phyloP scores from a whole-genome alignment of 2,888 invertebrate species.

The Cephalotes varians region DNA sequence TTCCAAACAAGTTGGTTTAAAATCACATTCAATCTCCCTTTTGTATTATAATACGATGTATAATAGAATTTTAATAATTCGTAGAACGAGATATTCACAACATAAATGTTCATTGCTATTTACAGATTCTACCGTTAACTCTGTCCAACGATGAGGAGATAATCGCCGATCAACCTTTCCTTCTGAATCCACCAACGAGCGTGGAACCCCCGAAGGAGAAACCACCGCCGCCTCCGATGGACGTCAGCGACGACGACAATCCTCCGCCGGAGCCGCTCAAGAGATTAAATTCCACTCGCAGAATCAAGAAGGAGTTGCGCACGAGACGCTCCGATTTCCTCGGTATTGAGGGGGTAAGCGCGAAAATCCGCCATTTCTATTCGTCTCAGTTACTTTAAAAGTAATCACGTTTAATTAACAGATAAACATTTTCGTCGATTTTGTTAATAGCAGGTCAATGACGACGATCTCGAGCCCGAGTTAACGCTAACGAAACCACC shows the following conservation, averaged over 20 bases:
- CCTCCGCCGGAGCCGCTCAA: constrained; percentile 88
- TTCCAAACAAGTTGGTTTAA: constrained; percentile 71
- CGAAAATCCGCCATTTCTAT: background rate
- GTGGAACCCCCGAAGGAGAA: constrained; percentile 94
- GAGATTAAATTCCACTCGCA: constrained; percentile 93
- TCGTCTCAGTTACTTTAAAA: background rate
- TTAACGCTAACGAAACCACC: constrained; percentile 91
- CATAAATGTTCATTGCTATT: background rate
- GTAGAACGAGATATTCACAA: background rate
- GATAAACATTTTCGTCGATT: background rate
- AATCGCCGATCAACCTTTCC: constrained; percentile 85
- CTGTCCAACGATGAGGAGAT: constrained; percentile 84
- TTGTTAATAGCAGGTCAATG: constrained; percentile 86
- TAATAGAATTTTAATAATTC: background rate
- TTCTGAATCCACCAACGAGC: constrained; percentile 88
- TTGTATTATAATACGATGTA: background rate
- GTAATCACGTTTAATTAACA: background rate
- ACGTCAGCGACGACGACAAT: constrained; percentile 86
- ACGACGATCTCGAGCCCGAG: constrained; percentile 90
- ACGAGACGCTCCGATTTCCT: constrained; percentile 94
- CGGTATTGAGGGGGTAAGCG: constrained; percentile 90
- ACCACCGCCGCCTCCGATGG: constrained; percentile 93
- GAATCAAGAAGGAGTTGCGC: constrained; percentile 94
- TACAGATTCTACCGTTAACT: constrained; percentile 82
- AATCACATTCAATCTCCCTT: background rate